These are phyloP conservation scores for Drosophila stalkeri DNA, from an alignment of 2,888 invertebrate species.

Conservation along the genomic window DNA sequence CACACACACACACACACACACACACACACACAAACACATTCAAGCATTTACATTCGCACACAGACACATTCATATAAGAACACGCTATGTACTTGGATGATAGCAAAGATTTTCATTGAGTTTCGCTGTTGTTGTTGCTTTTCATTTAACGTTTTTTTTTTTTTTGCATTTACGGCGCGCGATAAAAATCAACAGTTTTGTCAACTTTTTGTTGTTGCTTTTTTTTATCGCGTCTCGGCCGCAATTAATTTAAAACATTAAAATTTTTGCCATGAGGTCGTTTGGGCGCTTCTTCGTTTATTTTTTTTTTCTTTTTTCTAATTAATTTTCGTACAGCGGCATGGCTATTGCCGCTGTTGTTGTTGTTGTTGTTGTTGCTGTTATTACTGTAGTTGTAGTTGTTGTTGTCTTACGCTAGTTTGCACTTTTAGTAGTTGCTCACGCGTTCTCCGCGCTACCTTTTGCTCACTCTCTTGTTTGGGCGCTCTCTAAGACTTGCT, in stretches of 20 bases:
- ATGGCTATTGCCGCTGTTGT: conserved; percentile 21
- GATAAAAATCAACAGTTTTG: conserved; percentile 74
- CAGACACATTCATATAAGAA: conserved; percentile 4
- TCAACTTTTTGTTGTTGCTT: conserved; percentile 14
- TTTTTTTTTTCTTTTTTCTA: no score
- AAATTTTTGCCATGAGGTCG: conserved; percentile 63
- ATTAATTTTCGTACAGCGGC: conserved; percentile 48
- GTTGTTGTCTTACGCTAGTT: conserved; percentile 61
- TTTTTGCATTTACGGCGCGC: conserved; percentile 53
- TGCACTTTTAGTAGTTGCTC: conserved; percentile 57
- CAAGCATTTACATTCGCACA: neutral
- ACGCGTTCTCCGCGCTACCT: conserved; percentile 32
- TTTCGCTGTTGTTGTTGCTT: conserved; percentile 43
- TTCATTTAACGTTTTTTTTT: conserved; percentile 24
- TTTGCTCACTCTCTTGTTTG: conserved; percentile 13
- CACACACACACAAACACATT: neutral
- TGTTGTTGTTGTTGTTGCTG: conserved; percentile 26
- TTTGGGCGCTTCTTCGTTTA: conserved; percentile 19
- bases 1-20: conserved; percentile 14
- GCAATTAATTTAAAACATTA: conserved; percentile 74
- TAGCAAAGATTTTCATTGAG: conserved; percentile 65
- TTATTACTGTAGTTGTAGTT: conserved; percentile 18
- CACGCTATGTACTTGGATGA: conserved; percentile 47
- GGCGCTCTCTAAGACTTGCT: conserved; percentile 12
- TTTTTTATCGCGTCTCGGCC: conserved; percentile 60